These are phyloP conservation scores for Pyrocoelia pectoralis DNA, from an alignment of 2,888 invertebrate species.

Conservation along the genomic window DNA sequence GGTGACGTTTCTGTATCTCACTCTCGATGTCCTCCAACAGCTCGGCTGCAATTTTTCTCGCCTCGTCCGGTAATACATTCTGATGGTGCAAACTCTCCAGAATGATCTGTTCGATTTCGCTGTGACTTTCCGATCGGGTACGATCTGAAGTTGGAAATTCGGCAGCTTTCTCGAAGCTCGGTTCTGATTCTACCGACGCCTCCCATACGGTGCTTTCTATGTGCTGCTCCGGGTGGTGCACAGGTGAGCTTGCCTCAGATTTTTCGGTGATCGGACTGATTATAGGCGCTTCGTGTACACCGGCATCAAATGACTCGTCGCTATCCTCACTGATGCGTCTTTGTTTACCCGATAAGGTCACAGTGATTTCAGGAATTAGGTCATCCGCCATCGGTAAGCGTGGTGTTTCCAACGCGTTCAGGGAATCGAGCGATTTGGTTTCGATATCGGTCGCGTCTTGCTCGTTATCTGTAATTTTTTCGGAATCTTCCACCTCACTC, in stretches of 20 bases:
- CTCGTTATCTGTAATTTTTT: constrained; percentile 60
- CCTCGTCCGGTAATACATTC: constrained; percentile 61
- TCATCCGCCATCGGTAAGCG: constrained; percentile 45
- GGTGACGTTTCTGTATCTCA: constrained; percentile 60
- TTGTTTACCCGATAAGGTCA: constrained; percentile 58
- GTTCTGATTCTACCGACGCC: constrained; percentile 60
- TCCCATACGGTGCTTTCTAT: constrained; percentile 64
- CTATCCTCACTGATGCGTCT: constrained; percentile 58
- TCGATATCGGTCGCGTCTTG: constrained; percentile 56
- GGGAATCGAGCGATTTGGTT: constrained; percentile 52
- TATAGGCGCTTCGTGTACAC: constrained; percentile 20
- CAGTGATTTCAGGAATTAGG: constrained; percentile 57
- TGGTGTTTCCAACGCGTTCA: constrained; percentile 46
- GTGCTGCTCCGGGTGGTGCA: constrained; percentile 60
- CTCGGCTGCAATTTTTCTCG: constrained; percentile 61
- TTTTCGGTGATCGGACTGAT: constrained; percentile 29
- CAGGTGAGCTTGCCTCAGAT: constrained; percentile 45
- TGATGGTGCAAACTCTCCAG: constrained; percentile 58
- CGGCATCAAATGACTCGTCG: constrained; percentile 50
- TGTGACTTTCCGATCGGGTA: constrained; percentile 56
- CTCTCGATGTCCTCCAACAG: constrained; percentile 64
- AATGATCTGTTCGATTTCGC: constrained; percentile 57
- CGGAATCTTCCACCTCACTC: constrained; percentile 62
- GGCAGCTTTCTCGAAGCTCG: constrained; percentile 53
- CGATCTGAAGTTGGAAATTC: constrained; percentile 52